Conservation (phyloP, 2,888 invertebrate species). For the Anthoptus insignis region DNA sequence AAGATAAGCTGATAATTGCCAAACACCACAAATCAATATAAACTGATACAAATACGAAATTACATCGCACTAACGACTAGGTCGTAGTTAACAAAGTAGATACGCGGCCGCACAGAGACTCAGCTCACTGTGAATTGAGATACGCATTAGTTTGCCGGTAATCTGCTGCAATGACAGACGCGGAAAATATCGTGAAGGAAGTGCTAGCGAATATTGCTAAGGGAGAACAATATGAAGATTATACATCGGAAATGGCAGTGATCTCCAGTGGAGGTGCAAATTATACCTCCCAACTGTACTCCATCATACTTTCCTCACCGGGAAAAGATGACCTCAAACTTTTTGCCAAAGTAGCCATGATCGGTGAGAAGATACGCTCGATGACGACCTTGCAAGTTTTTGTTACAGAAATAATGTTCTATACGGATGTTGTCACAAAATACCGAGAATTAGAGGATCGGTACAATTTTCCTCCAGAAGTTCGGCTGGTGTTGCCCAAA, state of each 20-base stretch:
- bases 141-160: no score
- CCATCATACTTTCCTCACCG: slow-evolving; percentile 51
- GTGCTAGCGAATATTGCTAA: slow-evolving; percentile 56
- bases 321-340: slow-evolving; percentile 51
- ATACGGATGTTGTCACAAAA: slow-evolving; percentile 46
- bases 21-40: no score
- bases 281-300: slow-evolving; percentile 61
- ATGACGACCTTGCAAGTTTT: slow-evolving; percentile 37
- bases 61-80: no score
- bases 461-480: slow-evolving; percentile 46
- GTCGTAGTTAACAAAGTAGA: no score
- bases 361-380: slow-evolving; percentile 48
- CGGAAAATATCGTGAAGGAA: slow-evolving; percentile 48
- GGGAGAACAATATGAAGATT: slow-evolving; percentile 52
- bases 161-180: slow-evolving; percentile 54
- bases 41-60: no score
- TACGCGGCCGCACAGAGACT: no score
- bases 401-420: slow-evolving; percentile 49
- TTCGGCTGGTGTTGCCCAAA: slow-evolving; percentile 50
- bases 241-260: slow-evolving; percentile 52
- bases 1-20: no score
- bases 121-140: no score
- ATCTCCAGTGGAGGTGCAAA: slow-evolving; percentile 62
- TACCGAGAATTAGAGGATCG: slow-evolving; percentile 48
- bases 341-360: slow-evolving; percentile 50